Evolutionary conservation across 1,140 invertebrate genomes (phyloP).

Genomic region (Ctenoplectra terminalis): DNA sequence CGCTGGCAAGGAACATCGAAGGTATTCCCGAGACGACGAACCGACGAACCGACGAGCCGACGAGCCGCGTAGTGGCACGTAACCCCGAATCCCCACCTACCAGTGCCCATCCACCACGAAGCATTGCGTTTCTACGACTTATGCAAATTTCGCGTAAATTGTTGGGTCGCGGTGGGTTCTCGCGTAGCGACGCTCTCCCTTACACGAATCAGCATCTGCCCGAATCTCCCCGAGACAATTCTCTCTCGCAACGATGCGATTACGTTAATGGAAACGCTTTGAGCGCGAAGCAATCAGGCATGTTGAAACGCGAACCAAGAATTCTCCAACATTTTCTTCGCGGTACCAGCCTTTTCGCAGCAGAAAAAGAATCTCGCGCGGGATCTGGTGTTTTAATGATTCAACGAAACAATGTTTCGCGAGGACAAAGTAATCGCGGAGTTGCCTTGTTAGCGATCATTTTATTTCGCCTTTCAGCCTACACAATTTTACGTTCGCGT

Average conservation of each 20-base stretch:
- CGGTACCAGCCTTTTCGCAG: neutral
- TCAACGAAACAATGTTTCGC: neutral
- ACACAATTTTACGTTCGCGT: neutral
- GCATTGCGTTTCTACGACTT: constrained; percentile 73
- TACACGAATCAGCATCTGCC: neutral
- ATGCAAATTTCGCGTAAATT: constrained; percentile 76
- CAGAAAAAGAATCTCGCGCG: too few relatives aligned
- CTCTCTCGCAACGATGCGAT: constrained; percentile 46
- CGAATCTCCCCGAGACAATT: constrained; percentile 46
- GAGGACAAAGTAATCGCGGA: neutral
- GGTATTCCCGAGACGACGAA: constrained; percentile 63
- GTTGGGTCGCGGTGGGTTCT: constrained; percentile 52
- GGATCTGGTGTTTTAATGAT: neutral
- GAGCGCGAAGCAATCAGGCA: constrained; percentile 3
- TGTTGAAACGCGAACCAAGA: neutral
- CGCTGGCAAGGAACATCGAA: constrained; percentile 57
- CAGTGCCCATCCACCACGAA: constrained; percentile 45
- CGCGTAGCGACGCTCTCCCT: constrained; percentile 36
- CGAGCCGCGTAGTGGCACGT: constrained; percentile 64
- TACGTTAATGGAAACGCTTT: constrained; percentile 39
- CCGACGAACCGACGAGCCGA: too few relatives aligned
- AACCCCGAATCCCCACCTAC: constrained; percentile 4
- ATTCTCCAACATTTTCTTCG: neutral
- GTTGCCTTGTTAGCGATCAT: constrained; percentile 1
- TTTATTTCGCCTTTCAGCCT: neutral